Base-by-base conservation (phyloP, 1,140 invertebrate genomes). In the Lasaia peninsularis region DNA sequence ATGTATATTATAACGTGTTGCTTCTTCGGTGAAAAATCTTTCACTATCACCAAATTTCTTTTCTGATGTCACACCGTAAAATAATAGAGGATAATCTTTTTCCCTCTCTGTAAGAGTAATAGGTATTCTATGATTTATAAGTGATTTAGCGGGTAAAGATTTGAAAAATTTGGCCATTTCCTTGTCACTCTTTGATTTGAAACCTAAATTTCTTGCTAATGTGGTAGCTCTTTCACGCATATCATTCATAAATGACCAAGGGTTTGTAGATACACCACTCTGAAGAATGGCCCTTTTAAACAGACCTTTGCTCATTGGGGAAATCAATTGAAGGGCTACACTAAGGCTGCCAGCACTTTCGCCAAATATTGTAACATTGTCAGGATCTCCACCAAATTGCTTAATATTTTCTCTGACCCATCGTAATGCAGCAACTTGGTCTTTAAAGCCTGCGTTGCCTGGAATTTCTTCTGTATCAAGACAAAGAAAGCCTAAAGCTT, bases 371-470 rank as follows among this genome's bases (percentile, higher is more conserved):
- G 90, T 91, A 0, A 95, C 89, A 20, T 91, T 91, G n/a, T 88
- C 63, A 0, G 91, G 78, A 81, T 94, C 92, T 0, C 94, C 94
- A 4, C 93, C 93, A 68, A 95, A 95, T 57, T 86, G 69, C 12
- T 81, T 74, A 21, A 94, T 93, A 62, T 95, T 94, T 35, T 90
- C 86, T 71, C 93, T 89, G 0, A 94, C 88, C 84, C 91, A 93
- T 67, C 90, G 81, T 32, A 93, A 59, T 0, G 92, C 94, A 67
- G 92, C 74, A 14, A 92, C 83, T 68, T 93, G 92, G 61, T 94
- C 93, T 67, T 92, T 91, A 56, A 95, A 81, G 0, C 93, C 94
- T 16, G 91, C 91, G 71, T 95, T 95, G 1, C 94, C 94, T 0
- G 93, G 93, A 4, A 90, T 91, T 72, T 81, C 92, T 84, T 83